A percentile compares a stretch with the other conserved stretches of the same genome.
These are phyloP conservation scores for Ophion obscuratus DNA, from an alignment of 2,888 invertebrate species.

Conservation along the genomic window DNA sequence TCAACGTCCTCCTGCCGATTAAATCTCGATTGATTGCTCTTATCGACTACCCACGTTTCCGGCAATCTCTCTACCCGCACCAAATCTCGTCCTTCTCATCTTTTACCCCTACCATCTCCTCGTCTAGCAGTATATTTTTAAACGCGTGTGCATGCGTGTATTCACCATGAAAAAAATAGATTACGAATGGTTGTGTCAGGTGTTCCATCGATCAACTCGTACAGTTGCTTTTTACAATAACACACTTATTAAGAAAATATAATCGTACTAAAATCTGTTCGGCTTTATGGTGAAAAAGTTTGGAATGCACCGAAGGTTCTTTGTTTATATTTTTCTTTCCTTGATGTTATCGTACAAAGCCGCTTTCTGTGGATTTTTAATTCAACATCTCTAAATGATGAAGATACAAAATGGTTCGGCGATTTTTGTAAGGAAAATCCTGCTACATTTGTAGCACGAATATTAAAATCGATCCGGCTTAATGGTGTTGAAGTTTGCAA, in stretches of 20 bases:
- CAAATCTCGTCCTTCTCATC: slow-evolving; percentile 26
- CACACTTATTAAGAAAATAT: neutral
- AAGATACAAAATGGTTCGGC: too few species aligned
- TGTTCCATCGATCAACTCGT: neutral
- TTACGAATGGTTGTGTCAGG: neutral
- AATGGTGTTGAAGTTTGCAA: too few species aligned
- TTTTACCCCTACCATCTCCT: slow-evolving; percentile 28
- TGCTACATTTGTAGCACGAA: too few species aligned
- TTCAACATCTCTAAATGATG: too few species aligned
- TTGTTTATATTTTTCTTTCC: too few species aligned
- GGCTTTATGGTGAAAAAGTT: too few species aligned
- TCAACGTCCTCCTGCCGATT: slow-evolving; percentile 56
- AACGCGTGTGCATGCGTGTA: neutral
- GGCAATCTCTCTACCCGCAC: slow-evolving; percentile 44
- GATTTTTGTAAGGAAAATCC: too few species aligned
- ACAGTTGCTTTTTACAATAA: neutral
- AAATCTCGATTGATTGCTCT: slow-evolving; percentile 70
- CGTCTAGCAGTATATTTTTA: neutral
- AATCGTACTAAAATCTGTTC: neutral
- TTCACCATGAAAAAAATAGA: neutral
- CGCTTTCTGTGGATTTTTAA: too few species aligned
- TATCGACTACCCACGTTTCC: slow-evolving; percentile 64
- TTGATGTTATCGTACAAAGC: too few species aligned
- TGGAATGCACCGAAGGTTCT: too few species aligned
- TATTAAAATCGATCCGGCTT: too few species aligned